These are phyloP conservation scores for Drosophila insularis DNA, from an alignment of 1,140 invertebrate genomes.

Conservation along the genomic window DNA sequence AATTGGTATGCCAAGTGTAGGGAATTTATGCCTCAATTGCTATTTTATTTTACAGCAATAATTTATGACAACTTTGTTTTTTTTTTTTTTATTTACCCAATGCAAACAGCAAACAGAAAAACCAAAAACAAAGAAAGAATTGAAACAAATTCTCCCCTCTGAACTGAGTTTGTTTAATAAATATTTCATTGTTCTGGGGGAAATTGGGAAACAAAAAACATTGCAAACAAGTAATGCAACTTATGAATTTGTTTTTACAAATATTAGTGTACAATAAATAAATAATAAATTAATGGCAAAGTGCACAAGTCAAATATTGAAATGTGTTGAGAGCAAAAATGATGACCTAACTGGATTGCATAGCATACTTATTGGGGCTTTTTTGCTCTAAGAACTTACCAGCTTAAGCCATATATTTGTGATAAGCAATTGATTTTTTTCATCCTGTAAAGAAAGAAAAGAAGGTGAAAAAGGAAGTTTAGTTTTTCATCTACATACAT, in stretches of 20 bases:
- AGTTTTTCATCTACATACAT: neutral
- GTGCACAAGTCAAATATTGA: too few relatives aligned
- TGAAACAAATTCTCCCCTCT: neutral
- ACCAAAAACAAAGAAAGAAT: neutral
- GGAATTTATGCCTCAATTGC: slow-evolving; percentile 5
- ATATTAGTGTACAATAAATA: neutral
- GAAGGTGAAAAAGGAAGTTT: slow-evolving; percentile 11
- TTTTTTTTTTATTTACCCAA: neutral
- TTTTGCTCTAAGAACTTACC: slow-evolving; percentile 55
- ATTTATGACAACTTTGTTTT: neutral
- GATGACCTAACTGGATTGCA: too few relatives aligned
- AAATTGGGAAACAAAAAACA: too few relatives aligned
- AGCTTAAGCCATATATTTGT: slow-evolving; percentile 94
- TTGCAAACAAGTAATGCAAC: neutral
- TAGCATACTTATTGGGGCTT: too few relatives aligned
- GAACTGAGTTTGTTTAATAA: neutral
- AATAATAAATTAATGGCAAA: neutral
- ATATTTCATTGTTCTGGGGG: neutral
- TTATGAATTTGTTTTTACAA: neutral
- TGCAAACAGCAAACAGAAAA: neutral
- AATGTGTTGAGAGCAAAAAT: too few relatives aligned
- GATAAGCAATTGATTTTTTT: slow-evolving; percentile 91
- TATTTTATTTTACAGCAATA: slow-evolving; percentile 4
- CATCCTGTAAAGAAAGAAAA: slow-evolving; percentile 85
- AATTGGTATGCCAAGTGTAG: neutral